phyloP scores from a whole-genome alignment of 2,797 vertebrate genomes.

The Phrynocephalus forsythii region DNA sequence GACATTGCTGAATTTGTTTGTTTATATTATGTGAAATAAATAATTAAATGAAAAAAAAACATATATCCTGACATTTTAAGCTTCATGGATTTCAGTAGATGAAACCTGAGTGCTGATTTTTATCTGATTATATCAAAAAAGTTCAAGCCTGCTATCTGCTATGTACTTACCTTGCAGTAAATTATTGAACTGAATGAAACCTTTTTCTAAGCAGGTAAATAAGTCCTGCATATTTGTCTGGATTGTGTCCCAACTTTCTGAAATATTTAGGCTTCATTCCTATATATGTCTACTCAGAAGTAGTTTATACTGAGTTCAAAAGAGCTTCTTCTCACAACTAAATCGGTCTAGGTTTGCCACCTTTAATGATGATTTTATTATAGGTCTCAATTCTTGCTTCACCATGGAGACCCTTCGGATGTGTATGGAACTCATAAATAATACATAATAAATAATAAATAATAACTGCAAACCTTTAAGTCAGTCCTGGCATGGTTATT shows the following conservation, averaged over 20 bases:
- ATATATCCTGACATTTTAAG: not conserved
- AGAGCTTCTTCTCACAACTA: not conserved
- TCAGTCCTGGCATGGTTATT: too few species aligned
- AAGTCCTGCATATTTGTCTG: not conserved
- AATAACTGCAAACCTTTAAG: too few species aligned
- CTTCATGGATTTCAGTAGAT: not conserved
- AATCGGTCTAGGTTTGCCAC: not conserved
- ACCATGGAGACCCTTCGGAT: too few species aligned
- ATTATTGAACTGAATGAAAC: not conserved
- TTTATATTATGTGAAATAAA: too few species aligned
- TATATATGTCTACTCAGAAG: not conserved
- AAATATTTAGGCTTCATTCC: not conserved
- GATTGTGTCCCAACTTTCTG: not conserved
- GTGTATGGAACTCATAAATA: too few species aligned
- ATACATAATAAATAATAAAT: too few species aligned
- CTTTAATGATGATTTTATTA: too few species aligned
- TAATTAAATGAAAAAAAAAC: too few species aligned
- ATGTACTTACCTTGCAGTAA: not conserved
- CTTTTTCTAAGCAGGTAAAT: not conserved
- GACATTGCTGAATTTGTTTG: too few species aligned
- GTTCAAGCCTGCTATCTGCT: too few species aligned
- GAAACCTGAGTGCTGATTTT: not conserved
- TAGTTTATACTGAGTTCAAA: not conserved
- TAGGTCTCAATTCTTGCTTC: too few species aligned
- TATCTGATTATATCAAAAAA: not conserved